phyloP scores from a whole-genome alignment of 2,888 invertebrate species.

The Sylvicola fuscatus region DNA sequence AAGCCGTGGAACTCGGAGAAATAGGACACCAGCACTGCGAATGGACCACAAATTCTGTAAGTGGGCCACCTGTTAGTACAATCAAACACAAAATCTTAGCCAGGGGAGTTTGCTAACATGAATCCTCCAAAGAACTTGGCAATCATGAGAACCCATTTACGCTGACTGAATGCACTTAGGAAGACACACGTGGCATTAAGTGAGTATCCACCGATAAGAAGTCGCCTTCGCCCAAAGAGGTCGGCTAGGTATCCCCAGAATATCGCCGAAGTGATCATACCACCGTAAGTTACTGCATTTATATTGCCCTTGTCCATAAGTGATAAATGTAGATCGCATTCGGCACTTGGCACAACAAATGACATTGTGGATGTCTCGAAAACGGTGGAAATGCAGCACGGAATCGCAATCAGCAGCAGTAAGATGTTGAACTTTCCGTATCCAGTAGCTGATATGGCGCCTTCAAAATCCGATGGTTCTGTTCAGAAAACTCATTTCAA shows the following conservation, averaged over 20 bases:
- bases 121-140: slow-evolving; percentile 55
- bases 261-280: slow-evolving; percentile 54
- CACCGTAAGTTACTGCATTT: slow-evolving; percentile 51
- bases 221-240: slow-evolving; percentile 43
- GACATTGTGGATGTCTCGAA: slow-evolving; percentile 53
- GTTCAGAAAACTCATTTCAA: too few relatives aligned
- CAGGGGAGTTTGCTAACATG: slow-evolving; percentile 46
- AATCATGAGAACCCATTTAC: slow-evolving; percentile 40
- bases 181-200: slow-evolving; percentile 40
- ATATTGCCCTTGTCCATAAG: slow-evolving; percentile 48
- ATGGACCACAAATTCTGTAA: slow-evolving; percentile 43
- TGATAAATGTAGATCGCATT: slow-evolving; percentile 48
- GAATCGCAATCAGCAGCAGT: slow-evolving; percentile 35
- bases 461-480: slow-evolving; percentile 38
- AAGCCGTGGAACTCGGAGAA: slow-evolving; percentile 51
- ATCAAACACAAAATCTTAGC: too few relatives aligned
- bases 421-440: slow-evolving; percentile 49
- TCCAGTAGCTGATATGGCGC: slow-evolving; percentile 43
- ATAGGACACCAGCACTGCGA: slow-evolving; percentile 49
- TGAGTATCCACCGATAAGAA: slow-evolving; percentile 44
- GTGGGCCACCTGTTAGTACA: background rate
- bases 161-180: slow-evolving; percentile 40
- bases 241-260: slow-evolving; percentile 63
- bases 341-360: slow-evolving; percentile 51
- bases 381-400: slow-evolving; percentile 43